These are phyloP conservation scores for Arrhamphus sclerolepis DNA, from an alignment of 2,797 vertebrate species.

Conservation along the genomic window DNA sequence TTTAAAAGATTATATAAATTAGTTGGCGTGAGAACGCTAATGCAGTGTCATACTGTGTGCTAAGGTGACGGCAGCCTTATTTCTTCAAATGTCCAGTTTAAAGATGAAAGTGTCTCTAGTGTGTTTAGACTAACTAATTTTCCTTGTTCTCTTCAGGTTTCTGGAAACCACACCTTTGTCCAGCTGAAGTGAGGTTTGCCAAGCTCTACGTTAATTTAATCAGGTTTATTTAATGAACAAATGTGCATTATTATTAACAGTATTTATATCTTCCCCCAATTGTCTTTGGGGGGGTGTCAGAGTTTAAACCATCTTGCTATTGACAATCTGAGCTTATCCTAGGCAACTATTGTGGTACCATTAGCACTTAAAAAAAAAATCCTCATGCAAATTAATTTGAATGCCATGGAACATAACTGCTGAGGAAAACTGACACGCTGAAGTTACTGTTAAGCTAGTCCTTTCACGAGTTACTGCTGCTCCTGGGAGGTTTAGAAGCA, in stretches of 20 bases:
- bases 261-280: conserved; percentile 74
- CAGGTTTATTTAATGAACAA: conserved; percentile 83
- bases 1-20: no score
- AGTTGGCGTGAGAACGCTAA: no score
- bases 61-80: background rate
- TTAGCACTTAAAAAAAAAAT: conserved; percentile 65
- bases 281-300: conserved; percentile 60
- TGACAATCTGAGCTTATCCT: conserved; percentile 69
- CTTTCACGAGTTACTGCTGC: conserved; percentile 50
- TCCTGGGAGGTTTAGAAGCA: conserved; percentile 63
- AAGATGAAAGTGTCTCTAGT: background rate
- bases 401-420: conserved; percentile 53
- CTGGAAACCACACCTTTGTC: conserved; percentile 75
- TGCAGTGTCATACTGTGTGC: no score
- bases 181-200: conserved; percentile 76
- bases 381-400: conserved; percentile 51
- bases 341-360: conserved; percentile 77
- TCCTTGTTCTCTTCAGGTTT: conserved; percentile 55
- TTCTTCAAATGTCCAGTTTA: background rate
- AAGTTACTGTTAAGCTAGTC: conserved; percentile 70
- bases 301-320: conserved; percentile 73
- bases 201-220: conserved; percentile 78
- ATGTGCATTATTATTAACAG: conserved; percentile 78
- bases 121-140: conserved; percentile 6
- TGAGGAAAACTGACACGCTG: conserved; percentile 57